Base-by-base conservation (phyloP, 2,797 vertebrate genomes). In the Leucoraja ocellata region DNA sequence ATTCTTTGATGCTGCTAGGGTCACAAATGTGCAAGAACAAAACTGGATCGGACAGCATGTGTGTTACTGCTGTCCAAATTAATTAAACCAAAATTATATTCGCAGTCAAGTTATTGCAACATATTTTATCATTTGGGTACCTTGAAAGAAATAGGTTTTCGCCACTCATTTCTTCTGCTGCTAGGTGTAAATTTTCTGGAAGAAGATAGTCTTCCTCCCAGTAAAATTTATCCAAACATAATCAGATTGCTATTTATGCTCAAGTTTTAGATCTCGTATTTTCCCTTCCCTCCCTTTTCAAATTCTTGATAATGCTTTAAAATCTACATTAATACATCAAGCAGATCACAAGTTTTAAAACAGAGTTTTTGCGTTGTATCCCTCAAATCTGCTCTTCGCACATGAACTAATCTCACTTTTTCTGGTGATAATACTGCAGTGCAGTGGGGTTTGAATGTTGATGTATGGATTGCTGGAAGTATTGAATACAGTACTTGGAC, bases 1-100 rank as follows among this genome's bases (percentile, higher is more conserved):
- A 96, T 95, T 96, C 96, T 97, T 97, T 97, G 96, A 97, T 97
- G 95, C 95, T 96, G 94, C 96, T 96, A 93, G 94, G 94, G 94
- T 91, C 93, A 93, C 91, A 93, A 39, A 95, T 94, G 65, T 94
- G 81, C 95, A 93, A 61, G 9, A 94, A 94, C 93, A 94, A 94
- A 90, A 79, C 91, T 94, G 93, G 93, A 93, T 94, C 93, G 93
- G 94, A 0, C 88, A 93, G 93, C 93, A 94, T 94, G 94, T 93
- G 65, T 68, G 94, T 94, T 95, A 86, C 95, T 94, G 94, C 46
- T 93, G 93, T 94, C 68, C 76, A 61, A 88, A 28, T 14, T 86
- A 88, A 93, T 32, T 73, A 63, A 93, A 78, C 90, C 90, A 92
- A 91, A 92, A 92, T 92, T 54, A 46, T 92, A 73, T 92, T 76